A percentile compares a stretch with the other conserved stretches of the same genome.
Evolutionary conservation across 2,113 vertebrate genomes (phyloP).

Genomic region (Panthera tigris): DNA sequence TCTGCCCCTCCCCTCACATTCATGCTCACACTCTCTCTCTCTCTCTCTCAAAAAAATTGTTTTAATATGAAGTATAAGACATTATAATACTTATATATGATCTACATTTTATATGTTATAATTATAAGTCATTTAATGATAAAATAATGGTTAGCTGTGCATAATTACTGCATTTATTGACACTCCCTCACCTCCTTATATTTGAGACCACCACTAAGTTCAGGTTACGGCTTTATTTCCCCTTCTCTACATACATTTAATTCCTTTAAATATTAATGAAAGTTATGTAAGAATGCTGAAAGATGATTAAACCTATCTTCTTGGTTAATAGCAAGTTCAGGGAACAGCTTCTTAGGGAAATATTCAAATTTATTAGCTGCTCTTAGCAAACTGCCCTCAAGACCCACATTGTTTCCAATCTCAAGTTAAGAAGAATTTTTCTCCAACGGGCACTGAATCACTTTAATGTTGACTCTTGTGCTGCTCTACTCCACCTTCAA

Average conservation of each 20-base stretch:
- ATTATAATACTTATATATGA: not conserved
- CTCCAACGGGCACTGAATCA: conserved; percentile 81
- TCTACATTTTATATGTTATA: not conserved
- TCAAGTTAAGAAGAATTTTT: conserved; percentile 82
- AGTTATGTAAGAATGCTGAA: conserved; percentile 64
- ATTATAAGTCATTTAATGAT: not conserved
- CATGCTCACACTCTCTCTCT: too few species aligned
- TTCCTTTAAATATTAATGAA: conserved; percentile 72
- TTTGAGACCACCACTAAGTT: not conserved
- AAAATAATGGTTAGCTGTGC: conserved; percentile 26
- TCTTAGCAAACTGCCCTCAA: conserved; percentile 77
- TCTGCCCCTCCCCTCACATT: too few species aligned
- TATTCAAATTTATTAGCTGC: conserved; percentile 74
- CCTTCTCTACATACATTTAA: conserved; percentile 53
- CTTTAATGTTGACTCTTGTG: conserved; percentile 81
- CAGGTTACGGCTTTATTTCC: conserved; percentile 41
- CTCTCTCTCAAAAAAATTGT: too few species aligned
- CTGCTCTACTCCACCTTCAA: conserved; percentile 80
- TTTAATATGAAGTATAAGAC: not conserved
- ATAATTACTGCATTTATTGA: not conserved
- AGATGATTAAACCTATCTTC: conserved; percentile 74
- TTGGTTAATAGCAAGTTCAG: conserved; percentile 76
- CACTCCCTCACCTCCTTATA: not conserved
- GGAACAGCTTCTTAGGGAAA: conserved; percentile 71
- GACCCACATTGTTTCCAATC: conserved; percentile 78